Conservation (phyloP, 1,140 invertebrate genomes). For the Danaus plexippus region DNA sequence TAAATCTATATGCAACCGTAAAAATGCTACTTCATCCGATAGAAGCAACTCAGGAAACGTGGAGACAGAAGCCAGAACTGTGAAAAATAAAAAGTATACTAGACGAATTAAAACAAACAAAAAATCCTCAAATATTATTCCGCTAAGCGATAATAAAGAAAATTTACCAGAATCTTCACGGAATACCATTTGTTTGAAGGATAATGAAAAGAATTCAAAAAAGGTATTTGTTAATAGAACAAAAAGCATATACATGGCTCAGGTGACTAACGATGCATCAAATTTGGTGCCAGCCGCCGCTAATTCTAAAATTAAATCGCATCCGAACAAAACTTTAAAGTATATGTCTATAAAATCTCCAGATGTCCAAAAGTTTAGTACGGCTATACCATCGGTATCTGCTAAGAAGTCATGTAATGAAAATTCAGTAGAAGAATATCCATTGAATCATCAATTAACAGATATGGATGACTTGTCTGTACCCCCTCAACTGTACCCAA, state of each 20-base stretch:
- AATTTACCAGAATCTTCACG: constrained; percentile 39
- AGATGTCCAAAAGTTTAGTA: no score
- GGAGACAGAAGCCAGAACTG: constrained; percentile 16
- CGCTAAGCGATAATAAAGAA: constrained; percentile 42
- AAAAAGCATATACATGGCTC: constrained; percentile 36
- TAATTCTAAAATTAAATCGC: no score
- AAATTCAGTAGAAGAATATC: no score
- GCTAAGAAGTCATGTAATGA: no score
- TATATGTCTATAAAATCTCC: no score
- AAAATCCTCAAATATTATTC: constrained; percentile 13
- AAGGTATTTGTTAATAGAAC: constrained; percentile 25
- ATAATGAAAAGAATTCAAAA: constrained; percentile 20
- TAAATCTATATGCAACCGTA: constrained; percentile 18
- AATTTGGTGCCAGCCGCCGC: not conserved
- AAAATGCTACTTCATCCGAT: constrained; percentile 26
- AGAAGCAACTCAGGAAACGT: constrained; percentile 21
- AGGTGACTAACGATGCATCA: constrained; percentile 23
- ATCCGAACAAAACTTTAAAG: no score
- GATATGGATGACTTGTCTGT: no score
- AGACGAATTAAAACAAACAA: constrained; percentile 29
- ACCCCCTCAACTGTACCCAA: no score
- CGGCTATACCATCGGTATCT: no score
- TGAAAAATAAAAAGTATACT: constrained; percentile 28
- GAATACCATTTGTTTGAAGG: constrained; percentile 18
- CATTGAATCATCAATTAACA: no score